phyloP scores from a whole-genome alignment of 2,113 vertebrate genomes.

The Podocnemis expansa region DNA sequence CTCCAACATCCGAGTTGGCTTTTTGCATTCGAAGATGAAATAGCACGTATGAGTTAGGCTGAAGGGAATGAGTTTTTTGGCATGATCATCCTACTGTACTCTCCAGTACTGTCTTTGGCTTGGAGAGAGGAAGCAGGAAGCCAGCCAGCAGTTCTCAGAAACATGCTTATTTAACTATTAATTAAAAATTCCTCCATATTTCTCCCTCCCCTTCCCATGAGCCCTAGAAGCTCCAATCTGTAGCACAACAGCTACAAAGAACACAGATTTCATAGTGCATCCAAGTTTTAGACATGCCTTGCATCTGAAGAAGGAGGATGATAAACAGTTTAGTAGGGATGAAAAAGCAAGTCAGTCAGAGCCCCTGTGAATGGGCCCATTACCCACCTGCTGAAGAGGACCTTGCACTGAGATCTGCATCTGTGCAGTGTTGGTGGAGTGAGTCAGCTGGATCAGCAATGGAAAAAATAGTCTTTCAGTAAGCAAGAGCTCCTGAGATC shows the following conservation, averaged over 20 bases:
- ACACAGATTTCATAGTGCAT: neutral
- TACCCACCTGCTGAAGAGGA: neutral
- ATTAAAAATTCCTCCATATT: neutral
- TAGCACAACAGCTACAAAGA: no score
- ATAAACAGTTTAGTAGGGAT: neutral
- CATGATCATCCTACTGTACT: neutral
- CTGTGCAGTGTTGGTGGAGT: neutral
- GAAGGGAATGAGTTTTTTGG: neutral
- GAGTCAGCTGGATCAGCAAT: neutral
- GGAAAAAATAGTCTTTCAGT: neutral
- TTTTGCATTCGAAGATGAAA: neutral
- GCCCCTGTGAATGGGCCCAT: neutral
- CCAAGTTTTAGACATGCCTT: neutral
- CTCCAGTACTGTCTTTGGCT: neutral
- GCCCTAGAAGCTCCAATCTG: neutral
- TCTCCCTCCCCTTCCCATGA: neutral
- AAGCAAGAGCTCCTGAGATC: neutral
- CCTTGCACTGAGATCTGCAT: fast-evolving
- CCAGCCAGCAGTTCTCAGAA: neutral
- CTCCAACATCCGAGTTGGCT: neutral
- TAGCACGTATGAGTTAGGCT: neutral
- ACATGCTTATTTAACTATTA: neutral
- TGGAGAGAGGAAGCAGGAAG: neutral
- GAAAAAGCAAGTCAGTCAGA: neutral
- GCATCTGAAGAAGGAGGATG: neutral